phyloP scores from a whole-genome alignment of 2,888 invertebrate species.

The Bellardia bayeri region DNA sequence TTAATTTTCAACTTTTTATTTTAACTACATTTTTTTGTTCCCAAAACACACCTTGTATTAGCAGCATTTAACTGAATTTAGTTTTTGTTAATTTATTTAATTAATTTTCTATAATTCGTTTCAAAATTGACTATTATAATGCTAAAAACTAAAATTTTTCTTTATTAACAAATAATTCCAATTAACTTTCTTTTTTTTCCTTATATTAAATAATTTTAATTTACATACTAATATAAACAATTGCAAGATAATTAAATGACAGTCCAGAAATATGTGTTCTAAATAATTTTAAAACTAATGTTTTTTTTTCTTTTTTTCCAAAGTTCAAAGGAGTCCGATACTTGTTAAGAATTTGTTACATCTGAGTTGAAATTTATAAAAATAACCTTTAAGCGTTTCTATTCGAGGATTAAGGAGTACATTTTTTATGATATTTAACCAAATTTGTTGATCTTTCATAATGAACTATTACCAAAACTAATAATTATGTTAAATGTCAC shows the following conservation, averaged over 20 bases:
- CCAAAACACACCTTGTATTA: slow-evolving; percentile 80
- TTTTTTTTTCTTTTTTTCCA: too few relatives aligned
- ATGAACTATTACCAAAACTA: too few relatives aligned
- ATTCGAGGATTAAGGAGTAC: too few relatives aligned
- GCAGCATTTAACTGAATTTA: slow-evolving; percentile 67
- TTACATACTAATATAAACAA: not conserved
- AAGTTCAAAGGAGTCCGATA: too few relatives aligned
- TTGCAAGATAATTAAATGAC: not conserved
- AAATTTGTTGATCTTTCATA: too few relatives aligned
- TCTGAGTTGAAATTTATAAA: too few relatives aligned
- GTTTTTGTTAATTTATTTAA: slow-evolving; percentile 26
- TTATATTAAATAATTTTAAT: slow-evolving; percentile 16
- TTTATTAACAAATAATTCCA: slow-evolving; percentile 15
- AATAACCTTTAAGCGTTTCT: too few relatives aligned
- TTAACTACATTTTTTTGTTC: slow-evolving; percentile 83
- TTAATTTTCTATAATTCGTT: slow-evolving; percentile 54
- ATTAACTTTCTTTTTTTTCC: slow-evolving; percentile 33
- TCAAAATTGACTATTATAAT: slow-evolving; percentile 61
- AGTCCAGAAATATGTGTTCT: not conserved
- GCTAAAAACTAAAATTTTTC: slow-evolving; percentile 28
- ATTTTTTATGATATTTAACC: too few relatives aligned
- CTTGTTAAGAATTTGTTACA: too few relatives aligned
- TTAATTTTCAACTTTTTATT: slow-evolving; percentile 47
- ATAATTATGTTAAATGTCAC: too few relatives aligned
- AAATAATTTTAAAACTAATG: too few relatives aligned